Evolutionary conservation across 2,797 vertebrate genomes (phyloP).

Genomic region (Alosa sapidissima): DNA sequence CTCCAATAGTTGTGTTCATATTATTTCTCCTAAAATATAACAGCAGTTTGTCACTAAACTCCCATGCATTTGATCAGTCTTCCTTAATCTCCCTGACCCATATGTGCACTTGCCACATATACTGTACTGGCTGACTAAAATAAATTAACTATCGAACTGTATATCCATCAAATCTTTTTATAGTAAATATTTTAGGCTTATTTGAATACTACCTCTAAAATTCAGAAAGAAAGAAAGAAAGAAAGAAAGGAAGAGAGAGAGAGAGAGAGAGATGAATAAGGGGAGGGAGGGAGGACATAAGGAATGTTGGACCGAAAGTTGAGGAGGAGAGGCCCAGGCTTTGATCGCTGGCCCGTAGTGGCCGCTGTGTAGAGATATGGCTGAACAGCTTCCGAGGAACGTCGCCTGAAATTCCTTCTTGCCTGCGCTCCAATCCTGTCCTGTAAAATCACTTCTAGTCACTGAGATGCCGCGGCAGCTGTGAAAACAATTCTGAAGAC

Average conservation of each 20-base stretch:
- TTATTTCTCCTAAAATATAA: too few relatives aligned
- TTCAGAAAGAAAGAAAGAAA: conserved; percentile 28
- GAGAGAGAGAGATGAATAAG: conserved; percentile 18
- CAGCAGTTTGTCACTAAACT: background rate
- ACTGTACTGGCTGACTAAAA: background rate
- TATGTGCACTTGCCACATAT: background rate
- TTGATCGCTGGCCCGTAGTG: conserved; percentile 71
- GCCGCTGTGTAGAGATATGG: conserved; percentile 56
- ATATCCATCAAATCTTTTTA: background rate
- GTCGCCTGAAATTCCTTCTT: conserved; percentile 65
- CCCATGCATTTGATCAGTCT: too few relatives aligned
- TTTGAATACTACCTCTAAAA: background rate
- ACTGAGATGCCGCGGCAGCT: conserved; percentile 64
- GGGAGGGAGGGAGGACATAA: conserved; percentile 23
- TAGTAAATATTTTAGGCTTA: background rate
- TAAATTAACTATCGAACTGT: too few relatives aligned
- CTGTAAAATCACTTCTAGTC: conserved; percentile 60
- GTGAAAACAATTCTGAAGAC: conserved; percentile 64
- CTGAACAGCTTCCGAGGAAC: conserved; percentile 64
- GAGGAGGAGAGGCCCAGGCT: conserved; percentile 56
- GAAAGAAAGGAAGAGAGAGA: conserved; percentile 35
- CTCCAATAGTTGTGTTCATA: background rate
- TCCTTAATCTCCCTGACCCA: too few relatives aligned
- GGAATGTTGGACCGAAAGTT: conserved; percentile 48
- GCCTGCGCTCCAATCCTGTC: conserved; percentile 41